Base-by-base conservation (phyloP, 2,113 vertebrate species). In the Tachysurus fulvidraco region DNA sequence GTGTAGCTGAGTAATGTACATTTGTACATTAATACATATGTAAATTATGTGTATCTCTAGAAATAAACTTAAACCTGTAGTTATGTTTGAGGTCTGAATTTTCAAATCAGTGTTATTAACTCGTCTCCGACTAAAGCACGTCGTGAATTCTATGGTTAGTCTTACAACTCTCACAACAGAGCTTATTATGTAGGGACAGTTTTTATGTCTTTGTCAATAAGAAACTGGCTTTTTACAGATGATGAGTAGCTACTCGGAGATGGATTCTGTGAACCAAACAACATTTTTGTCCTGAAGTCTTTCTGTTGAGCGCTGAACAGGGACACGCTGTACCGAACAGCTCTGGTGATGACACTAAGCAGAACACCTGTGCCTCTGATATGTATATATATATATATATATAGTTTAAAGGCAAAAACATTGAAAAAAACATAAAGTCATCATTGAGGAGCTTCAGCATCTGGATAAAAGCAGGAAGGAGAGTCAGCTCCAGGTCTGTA, bases 301-400 rank as follows among this genome's bases (percentile, higher is more conserved):
- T 71, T 73, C 36, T 73, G 36, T 44, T 44, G 19, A 28, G 41
- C 65, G 19, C 84, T 54, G 84, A 83, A 64, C n/a, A 65, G 82
- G 81, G 65, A 77, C 69, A 83, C 69, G 0, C 44, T 87, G 80
- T 76, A 83, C 86, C 65, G 23, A 36, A 64, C 50, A 25, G 77
- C 55, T 57, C 36, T 44, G 0, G 36, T 16, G 13, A 67, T 67
- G 13, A 30, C 30, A 30, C 30, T 12, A 41, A 65, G 62, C 23
- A 11, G 71, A 74, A 10, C 71, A 74, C 21, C 71, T 46, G 41
- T 23, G 41, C 41, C 0, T 4, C 9, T 23, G 41, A 46, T 41
- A 73, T 73, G 23, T 46, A 36, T 36, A 36, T 36, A 36, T 36
- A 36, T 36, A 36, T 36, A 36, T 36, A 36, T 36, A 36, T 36